These are phyloP conservation scores for Dryas iulia DNA, from an alignment of 1,140 invertebrate genomes.

Conservation along the genomic window DNA sequence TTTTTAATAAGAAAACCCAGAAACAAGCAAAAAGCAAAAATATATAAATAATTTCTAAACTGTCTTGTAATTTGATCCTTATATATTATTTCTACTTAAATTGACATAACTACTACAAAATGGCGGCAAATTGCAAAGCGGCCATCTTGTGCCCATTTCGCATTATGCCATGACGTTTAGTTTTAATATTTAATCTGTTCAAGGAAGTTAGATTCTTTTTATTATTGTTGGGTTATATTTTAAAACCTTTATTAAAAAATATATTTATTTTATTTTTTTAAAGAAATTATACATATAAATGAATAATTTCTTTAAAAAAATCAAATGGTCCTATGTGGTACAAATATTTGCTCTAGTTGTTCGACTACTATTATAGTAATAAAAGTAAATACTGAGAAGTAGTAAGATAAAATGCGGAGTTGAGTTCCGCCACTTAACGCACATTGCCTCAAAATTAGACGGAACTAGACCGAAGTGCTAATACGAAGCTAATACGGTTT, in stretches of 20 bases:
- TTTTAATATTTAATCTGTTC: slow-evolving; percentile 1
- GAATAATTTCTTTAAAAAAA: too few species aligned
- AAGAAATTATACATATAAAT: too few species aligned
- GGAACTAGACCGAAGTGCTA: too few species aligned
- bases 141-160: slow-evolving; percentile 1
- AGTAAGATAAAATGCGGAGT: too few species aligned
- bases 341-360: too few species aligned
- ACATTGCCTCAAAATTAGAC: too few species aligned
- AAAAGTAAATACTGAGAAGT: too few species aligned
- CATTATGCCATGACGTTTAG: background rate
- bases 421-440: too few species aligned
- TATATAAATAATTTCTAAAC: background rate
- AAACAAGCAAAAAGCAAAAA: background rate
- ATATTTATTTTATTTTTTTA: background rate
- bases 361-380: too few species aligned
- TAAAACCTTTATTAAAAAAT: background rate
- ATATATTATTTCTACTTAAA: background rate
- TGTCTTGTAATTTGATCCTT: slow-evolving; percentile 1
- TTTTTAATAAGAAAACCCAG: background rate
- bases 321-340: too few species aligned
- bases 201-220: background rate
- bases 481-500: too few species aligned
- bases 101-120: background rate
- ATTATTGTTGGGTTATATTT: background rate
- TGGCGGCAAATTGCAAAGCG: background rate